These are phyloP conservation scores for Cariama cristata DNA, from an alignment of 2,113 vertebrate species.

Conservation along the genomic window DNA sequence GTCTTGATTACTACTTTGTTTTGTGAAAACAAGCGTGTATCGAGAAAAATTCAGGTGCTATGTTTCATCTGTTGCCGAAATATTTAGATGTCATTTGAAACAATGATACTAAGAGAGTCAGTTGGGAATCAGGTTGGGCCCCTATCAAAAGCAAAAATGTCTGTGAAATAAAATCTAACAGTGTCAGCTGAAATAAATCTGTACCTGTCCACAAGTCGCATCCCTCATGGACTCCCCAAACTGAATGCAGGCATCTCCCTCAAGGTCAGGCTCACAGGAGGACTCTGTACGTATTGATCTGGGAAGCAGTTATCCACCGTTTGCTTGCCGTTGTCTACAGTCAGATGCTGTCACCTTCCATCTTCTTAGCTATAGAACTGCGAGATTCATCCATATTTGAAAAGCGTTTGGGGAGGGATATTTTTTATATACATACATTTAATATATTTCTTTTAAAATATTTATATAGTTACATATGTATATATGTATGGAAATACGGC, in stretches of 20 bases:
- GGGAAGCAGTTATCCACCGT: neutral
- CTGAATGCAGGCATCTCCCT: neutral
- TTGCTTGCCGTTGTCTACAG: neutral
- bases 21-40: neutral
- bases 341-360: neutral
- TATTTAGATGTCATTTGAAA: neutral
- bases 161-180: neutral
- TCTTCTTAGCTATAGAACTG: neutral
- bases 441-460: neutral
- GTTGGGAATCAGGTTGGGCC: neutral
- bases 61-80: neutral
- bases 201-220: accelerated
- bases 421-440: neutral
- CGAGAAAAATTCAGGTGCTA: neutral
- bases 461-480: accelerated
- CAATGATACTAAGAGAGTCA: accelerated
- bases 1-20: neutral
- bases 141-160: neutral
- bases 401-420: neutral
- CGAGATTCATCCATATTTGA: accelerated
- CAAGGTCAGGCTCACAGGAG: neutral
- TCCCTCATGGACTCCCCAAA: accelerated
- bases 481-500: accelerated
- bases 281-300: accelerated
- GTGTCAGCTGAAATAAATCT: neutral